Evolutionary conservation across 1,140 invertebrate genomes (phyloP).

Genomic region (Listronotus oregonensis): DNA sequence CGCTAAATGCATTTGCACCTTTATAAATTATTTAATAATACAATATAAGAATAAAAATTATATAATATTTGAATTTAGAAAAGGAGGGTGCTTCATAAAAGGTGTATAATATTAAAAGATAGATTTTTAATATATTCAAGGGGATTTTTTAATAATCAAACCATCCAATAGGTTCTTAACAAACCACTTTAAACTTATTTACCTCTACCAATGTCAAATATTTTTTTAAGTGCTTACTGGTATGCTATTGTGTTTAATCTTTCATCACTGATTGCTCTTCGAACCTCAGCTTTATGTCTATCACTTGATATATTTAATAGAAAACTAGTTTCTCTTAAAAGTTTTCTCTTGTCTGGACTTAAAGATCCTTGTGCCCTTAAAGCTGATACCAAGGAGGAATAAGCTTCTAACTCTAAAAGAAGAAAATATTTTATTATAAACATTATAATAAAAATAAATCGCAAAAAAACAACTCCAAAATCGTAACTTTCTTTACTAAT

Average conservation of each 20-base stretch:
- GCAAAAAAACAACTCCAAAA: neutral
- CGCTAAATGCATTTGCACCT: too few species aligned
- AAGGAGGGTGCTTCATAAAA: too few species aligned
- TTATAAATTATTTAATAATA: too few species aligned
- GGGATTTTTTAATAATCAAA: too few species aligned
- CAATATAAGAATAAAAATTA: too few species aligned
- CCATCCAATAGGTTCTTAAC: too few species aligned
- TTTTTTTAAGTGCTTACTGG: constrained; percentile 65
- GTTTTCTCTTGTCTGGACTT: constrained; percentile 79
- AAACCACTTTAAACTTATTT: constrained; percentile 3
- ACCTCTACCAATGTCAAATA: constrained; percentile 9
- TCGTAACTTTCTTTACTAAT: too few species aligned
- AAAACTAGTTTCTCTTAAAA: constrained; percentile 80
- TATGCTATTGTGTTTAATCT: constrained; percentile 84
- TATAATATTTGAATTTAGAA: too few species aligned
- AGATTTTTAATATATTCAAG: too few species aligned
- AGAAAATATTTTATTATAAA: neutral
- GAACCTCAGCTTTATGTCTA: constrained; percentile 86
- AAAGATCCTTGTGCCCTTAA: constrained; percentile 89
- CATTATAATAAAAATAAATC: neutral
- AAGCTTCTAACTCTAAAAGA: constrained; percentile 80
- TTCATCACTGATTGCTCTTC: constrained; percentile 89
- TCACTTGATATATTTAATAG: constrained; percentile 86
- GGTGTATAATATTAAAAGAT: too few species aligned
- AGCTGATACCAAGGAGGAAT: constrained; percentile 84